Conservation (phyloP, 2,888 invertebrate species). For the Xanthia togata region DNA sequence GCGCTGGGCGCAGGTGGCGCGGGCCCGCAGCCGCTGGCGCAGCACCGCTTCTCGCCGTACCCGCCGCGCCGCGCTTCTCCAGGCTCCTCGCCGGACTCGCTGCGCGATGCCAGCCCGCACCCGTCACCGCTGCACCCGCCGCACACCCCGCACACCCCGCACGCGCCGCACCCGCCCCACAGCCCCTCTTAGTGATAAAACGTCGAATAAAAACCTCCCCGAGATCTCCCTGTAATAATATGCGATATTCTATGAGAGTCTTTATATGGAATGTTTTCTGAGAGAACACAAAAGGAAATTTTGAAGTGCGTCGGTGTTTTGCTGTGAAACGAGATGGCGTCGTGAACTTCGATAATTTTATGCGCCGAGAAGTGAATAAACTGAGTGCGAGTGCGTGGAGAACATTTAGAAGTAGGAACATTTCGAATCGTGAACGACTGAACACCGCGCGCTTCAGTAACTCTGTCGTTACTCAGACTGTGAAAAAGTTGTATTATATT, state of each 20-base stretch:
- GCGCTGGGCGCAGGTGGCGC: conserved; percentile 69
- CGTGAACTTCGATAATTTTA: conserved; percentile 69
- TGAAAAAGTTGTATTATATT: conserved; percentile 79
- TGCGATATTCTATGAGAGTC: conserved; percentile 74
- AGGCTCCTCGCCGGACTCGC: conserved; percentile 91
- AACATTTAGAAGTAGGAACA: conserved; percentile 59
- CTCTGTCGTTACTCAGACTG: conserved; percentile 57
- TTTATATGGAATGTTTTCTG: conserved; percentile 72
- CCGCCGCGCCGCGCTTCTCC: conserved; percentile 88
- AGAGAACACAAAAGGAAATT: conserved; percentile 67
- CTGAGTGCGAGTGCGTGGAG: conserved; percentile 61
- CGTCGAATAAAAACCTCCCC: conserved; percentile 68
- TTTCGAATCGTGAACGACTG: conserved; percentile 41
- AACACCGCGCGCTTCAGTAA: conserved; percentile 45
- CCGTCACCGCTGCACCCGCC: conserved; percentile 78
- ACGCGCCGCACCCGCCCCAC: conserved; percentile 85
- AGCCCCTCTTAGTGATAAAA: conserved; percentile 86
- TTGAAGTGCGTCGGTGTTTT: conserved; percentile 67
- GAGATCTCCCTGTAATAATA: conserved; percentile 76
- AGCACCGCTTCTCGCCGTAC: conserved; percentile 92
- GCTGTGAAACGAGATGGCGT: conserved; percentile 60
- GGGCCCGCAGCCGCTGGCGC: conserved; percentile 81
- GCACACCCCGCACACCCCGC: conserved; percentile 76
- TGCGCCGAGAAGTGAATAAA: conserved; percentile 72
- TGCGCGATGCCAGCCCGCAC: conserved; percentile 89